These are phyloP conservation scores for Ancistrus triradiatus DNA, from an alignment of 2,113 vertebrate genomes.

Conservation along the genomic window DNA sequence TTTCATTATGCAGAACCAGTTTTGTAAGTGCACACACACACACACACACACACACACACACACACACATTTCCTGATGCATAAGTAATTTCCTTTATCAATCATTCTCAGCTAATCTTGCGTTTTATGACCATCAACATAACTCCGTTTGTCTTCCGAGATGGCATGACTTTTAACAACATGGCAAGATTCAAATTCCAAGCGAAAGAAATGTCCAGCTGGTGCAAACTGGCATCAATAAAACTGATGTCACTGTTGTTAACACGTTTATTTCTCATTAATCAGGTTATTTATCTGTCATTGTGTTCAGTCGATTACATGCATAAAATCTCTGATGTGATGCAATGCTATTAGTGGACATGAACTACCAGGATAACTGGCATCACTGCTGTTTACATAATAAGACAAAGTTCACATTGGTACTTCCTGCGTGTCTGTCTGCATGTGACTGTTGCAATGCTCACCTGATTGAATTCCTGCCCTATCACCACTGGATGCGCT, in stretches of 20 bases:
- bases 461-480: conserved; percentile 62
- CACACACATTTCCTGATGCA: no score
- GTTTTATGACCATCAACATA: conserved; percentile 38
- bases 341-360: background rate
- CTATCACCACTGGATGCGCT: conserved; percentile 49
- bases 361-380: background rate
- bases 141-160: conserved; percentile 1
- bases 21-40: conserved; percentile 2
- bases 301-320: no score
- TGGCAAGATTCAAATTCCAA: conserved; percentile 46
- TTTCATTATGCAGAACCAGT: background rate
- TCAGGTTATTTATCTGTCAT: no score
- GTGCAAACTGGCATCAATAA: no score
- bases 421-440: conserved; percentile 53
- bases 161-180: conserved; percentile 24
- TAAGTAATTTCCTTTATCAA: background rate
- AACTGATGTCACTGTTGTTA: no score
- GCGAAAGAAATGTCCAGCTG: no score
- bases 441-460: conserved; percentile 56
- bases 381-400: conserved; percentile 41
- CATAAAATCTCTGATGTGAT: background rate
- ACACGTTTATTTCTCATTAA: no score
- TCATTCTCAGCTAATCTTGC: conserved; percentile 5
- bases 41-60: no score
- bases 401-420: conserved; percentile 58